phyloP scores from a whole-genome alignment of 53 echinoderm and acorn worm genomes.

The Astropecten irregularis region DNA sequence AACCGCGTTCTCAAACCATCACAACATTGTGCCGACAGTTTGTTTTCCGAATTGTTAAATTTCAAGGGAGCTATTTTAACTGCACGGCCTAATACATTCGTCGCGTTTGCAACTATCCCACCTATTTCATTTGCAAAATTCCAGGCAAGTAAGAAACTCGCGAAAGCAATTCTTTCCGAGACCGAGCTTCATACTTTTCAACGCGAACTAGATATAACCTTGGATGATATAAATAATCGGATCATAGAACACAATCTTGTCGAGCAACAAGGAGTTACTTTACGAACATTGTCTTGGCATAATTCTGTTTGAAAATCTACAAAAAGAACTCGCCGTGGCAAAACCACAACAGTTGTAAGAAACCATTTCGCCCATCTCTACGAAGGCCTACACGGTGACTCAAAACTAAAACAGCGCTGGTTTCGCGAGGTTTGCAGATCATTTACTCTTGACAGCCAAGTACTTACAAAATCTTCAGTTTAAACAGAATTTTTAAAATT shows the following conservation, averaged over 20 bases:
- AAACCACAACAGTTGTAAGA: neutral
- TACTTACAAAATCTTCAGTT: too few species aligned
- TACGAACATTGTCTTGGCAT: conserved; percentile 15
- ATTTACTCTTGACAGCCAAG: neutral
- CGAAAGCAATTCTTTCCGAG: neutral
- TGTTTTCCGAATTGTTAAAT: neutral
- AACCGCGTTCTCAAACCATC: conserved; percentile 1
- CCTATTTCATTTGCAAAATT: neutral
- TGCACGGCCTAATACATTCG: neutral
- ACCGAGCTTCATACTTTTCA: neutral
- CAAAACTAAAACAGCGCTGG: conserved; percentile 9
- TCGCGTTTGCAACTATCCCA: neutral
- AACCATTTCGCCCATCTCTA: conserved; percentile 32
- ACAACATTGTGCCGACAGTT: neutral
- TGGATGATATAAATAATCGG: neutral
- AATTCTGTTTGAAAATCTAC: neutral
- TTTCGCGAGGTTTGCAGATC: neutral
- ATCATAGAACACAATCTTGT: conserved; percentile 3
- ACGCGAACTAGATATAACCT: neutral
- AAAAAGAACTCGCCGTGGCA: neutral
- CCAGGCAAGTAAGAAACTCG: neutral
- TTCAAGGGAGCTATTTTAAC: neutral
- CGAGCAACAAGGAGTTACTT: neutral
- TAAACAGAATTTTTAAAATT: too few species aligned
- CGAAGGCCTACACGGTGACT: conserved; percentile 43